Percentiles rank a stretch among this genome's conserved stretches.
Conservation (phyloP, 1,140 invertebrate genomes). For the Latrodectus geometricus region DNA sequence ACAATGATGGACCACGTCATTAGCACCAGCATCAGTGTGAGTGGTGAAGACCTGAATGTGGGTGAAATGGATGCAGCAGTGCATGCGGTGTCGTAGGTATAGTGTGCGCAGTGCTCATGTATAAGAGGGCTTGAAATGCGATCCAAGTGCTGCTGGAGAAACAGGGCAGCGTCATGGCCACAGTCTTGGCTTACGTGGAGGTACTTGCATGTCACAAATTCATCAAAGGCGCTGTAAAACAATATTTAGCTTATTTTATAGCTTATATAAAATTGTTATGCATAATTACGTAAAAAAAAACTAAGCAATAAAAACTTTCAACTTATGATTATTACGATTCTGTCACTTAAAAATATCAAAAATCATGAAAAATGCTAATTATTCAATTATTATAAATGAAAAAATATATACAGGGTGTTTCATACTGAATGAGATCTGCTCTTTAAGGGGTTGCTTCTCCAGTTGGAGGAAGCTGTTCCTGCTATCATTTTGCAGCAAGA, state of each 20-base stretch:
- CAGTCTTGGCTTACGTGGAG: conserved; percentile 61
- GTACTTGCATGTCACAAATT: conserved; percentile 63
- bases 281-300: no score
- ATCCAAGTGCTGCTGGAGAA: conserved; percentile 63
- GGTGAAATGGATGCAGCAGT: not conserved
- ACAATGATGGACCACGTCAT: not conserved
- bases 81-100: conserved; percentile 62
- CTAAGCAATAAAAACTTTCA: no score
- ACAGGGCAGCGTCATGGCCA: conserved; percentile 56
- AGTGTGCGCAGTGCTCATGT: conserved; percentile 63
- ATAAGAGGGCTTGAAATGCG: conserved; percentile 63
- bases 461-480: no score
- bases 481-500: no score
- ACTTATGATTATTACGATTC: no score
- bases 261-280: no score
- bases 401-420: no score
- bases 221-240: conserved; percentile 62
- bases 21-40: not conserved
- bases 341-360: no score
- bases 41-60: not conserved
- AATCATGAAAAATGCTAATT: no score
- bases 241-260: not conserved
- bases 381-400: no score
- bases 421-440: no score
- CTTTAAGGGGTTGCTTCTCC: no score